Base-by-base conservation (phyloP, 2,113 vertebrate species). In the Sphyrna mokarran region DNA sequence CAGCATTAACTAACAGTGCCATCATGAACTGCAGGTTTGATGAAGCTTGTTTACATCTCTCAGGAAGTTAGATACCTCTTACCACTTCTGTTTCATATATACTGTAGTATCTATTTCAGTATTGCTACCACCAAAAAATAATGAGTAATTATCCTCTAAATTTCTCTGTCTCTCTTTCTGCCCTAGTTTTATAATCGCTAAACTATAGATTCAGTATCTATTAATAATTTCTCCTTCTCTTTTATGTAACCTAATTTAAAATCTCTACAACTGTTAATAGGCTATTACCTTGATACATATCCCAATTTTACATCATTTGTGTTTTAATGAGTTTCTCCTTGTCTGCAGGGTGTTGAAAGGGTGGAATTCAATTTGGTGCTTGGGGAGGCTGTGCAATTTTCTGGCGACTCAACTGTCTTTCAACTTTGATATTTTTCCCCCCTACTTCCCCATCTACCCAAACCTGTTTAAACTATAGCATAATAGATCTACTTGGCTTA, bases 191-290 rank as follows among this genome's bases (percentile, higher is more conserved):
- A 63, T 14, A 90, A 20, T 91, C 89, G n/a, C 61, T 93, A 18
- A 18, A 66, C 33, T 7, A 22, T 37, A 93, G 61, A 66, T 93
- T 93, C 61, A 37, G 16, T 66, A 18, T 91, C 89, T 91, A 93
- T 66, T 93, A 93, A 66, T 93, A 93, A 93, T 93, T 93, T 93
- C 89, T 93, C 33, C n/a, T n/a, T 18, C 58, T 37, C n/a, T 93
- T 54, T 68, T 37, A 63, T 37, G 37, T 68, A 93, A 93, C 89
- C 89, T 68, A 93, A 93, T 93, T 93, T 93, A 93, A 66, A 66
- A 93, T 93, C 33, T 66, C 89, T 66, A 37, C 89, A 93, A 66
- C 33, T 37, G 16, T 93, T 93, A 93, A 93, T 68, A 68, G 61
- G 89, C 89, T 93, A 93, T 93, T 66, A 93, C 54, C 85, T 87